Conservation (phyloP, 2,797 vertebrate species). For the Lutjanus campechanus region DNA sequence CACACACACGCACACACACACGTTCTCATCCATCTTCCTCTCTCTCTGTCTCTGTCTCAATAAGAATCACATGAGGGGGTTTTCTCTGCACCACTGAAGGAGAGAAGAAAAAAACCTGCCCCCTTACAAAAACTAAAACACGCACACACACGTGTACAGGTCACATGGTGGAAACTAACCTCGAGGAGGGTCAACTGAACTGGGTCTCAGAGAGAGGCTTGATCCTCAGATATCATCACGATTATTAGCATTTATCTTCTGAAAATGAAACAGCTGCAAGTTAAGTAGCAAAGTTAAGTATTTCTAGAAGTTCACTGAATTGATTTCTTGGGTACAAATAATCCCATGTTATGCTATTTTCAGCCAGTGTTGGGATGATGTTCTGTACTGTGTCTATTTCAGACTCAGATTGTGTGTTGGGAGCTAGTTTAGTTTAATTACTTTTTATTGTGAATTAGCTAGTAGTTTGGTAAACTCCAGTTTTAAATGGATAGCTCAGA, state of each 20-base stretch:
- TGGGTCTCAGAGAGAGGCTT: conserved; percentile 14
- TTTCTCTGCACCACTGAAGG: conserved; percentile 67
- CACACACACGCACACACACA: conserved; percentile 26
- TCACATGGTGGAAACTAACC: conserved; percentile 76
- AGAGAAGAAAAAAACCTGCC: conserved; percentile 27
- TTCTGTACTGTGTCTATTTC: too few species aligned
- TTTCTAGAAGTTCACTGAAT: neutral
- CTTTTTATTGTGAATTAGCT: too few species aligned
- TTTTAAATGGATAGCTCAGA: too few species aligned
- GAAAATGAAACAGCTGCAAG: neutral
- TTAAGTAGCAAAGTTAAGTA: neutral
- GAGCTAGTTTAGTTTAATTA: too few species aligned
- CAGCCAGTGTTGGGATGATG: too few species aligned
- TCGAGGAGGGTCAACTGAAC: conserved; percentile 31
- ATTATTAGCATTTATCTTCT: neutral
- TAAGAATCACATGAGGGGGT: conserved; percentile 63
- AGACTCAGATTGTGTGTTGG: too few species aligned
- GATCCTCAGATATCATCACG: conserved; percentile 17
- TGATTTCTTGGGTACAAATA: neutral
- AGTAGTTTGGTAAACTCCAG: too few species aligned
- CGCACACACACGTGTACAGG: conserved; percentile 28
- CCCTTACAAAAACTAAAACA: conserved; percentile 34
- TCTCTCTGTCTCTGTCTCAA: conserved; percentile 21
- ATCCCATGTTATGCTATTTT: too few species aligned
- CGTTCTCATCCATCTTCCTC: neutral